Evolutionary conservation across 1,140 invertebrate genomes (phyloP), one percentile per base, ranked within the genome.

Genomic region (Panagrolaimus sp.): DNA sequence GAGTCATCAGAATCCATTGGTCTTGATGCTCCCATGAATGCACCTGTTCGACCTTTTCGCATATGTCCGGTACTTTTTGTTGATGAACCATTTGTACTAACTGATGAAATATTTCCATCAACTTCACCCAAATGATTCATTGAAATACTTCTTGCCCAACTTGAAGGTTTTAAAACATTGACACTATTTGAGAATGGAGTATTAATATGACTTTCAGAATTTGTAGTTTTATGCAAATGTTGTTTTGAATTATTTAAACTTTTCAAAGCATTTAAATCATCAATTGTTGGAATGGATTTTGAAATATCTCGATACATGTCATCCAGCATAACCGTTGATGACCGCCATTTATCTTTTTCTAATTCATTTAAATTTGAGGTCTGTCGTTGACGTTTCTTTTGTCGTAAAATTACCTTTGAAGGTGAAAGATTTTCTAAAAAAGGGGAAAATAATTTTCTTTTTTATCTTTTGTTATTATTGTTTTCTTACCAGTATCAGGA

Each of bases 251-350:
- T 48, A 15, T 45, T 75, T 21, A 73, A 43, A 15, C n/a, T 63
- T n/a, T 24, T 45, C 17, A 72, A 17, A 14, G 14, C 26, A 52
- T 45, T 69, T 63, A 80, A 75, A 55, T 78, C 79, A 45, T 83
- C 79, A 24, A 83, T 77, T 7, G 79, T 83, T n/a, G 81, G 79
- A 52, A 81, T 81, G 7, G 66, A 70, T 45, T 78, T 77, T 28
- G 73, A 71, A 26, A 81, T 45, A 64, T 81, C 79, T 24, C 80
- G 74, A 71, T 81, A 81, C 21, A 82, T 68, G 32, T 65, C 67
- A 48, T 81, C 79, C 17, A 81, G 62, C 32, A 81, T 68, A 44
- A 70, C 79, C 15, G 79, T 81, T 3, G 82, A 83, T 2, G 80
- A 80, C 24, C 79, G 66, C 79, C 79, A 81, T 69, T 71, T 73